Evolutionary conservation across 1,140 invertebrate species (phyloP).

Genomic region (Trinorchestia longiramus): DNA sequence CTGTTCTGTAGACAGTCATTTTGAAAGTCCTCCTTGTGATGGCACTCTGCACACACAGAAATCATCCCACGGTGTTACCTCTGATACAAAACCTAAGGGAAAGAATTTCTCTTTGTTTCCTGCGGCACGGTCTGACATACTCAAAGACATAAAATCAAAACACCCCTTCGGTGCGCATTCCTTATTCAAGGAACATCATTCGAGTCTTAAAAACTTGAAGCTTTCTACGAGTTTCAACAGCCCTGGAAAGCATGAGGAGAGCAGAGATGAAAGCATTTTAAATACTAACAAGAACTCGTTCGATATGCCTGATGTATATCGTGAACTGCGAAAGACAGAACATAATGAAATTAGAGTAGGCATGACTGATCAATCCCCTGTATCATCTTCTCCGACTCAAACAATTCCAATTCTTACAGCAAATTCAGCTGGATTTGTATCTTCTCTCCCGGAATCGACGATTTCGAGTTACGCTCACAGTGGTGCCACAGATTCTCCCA

Average conservation of each 20-base stretch:
- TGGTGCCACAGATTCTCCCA: neutral
- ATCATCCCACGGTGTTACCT: neutral
- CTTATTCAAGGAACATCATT: constrained; percentile 27
- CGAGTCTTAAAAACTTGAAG: constrained; percentile 5
- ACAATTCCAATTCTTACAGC: neutral
- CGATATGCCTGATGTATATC: neutral
- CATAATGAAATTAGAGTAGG: neutral
- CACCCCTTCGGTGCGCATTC: constrained; percentile 31
- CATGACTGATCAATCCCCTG: neutral
- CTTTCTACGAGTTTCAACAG: neutral
- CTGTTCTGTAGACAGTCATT: neutral
- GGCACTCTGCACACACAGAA: neutral
- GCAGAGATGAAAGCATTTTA: neutral
- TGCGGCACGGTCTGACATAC: neutral
- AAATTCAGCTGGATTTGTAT: neutral
- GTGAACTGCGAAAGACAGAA: neutral
- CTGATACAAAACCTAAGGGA: neutral
- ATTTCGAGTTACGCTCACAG: neutral
- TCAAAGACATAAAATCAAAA: constrained; percentile 21
- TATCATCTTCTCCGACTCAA: neutral
- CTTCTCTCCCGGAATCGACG: neutral
- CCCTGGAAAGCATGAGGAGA: neutral
- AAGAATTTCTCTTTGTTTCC: constrained; percentile 27
- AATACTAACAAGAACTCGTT: neutral
- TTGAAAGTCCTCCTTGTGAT: neutral